Conservation (phyloP, 2,888 invertebrate species). For the Cristatella mucedo region DNA sequence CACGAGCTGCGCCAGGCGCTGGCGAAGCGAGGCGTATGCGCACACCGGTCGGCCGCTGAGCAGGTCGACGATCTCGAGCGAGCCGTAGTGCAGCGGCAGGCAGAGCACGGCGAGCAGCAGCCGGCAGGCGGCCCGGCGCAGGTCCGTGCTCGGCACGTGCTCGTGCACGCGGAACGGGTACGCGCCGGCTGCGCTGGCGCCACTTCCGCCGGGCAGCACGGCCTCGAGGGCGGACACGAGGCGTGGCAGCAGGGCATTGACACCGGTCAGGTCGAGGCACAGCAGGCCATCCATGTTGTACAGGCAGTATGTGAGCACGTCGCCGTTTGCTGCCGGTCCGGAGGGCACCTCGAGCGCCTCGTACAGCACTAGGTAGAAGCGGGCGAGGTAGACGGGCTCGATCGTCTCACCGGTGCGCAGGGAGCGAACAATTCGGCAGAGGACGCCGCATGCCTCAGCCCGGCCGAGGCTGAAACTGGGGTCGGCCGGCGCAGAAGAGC, state of each 20-base stretch:
- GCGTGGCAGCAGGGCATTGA: conserved; percentile 72
- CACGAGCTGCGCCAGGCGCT: conserved; percentile 48
- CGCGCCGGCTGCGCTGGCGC: not conserved
- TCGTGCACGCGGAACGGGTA: conserved; percentile 21
- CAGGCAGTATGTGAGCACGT: conserved; percentile 71
- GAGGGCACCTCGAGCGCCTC: conserved; percentile 58
- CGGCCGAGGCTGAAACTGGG: conserved; percentile 48
- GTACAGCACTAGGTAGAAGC: conserved; percentile 77
- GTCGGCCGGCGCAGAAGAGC: too few species aligned
- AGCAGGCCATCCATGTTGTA: conserved; percentile 52
- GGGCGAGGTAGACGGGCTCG: conserved; percentile 70
- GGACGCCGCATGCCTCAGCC: conserved; percentile 81
- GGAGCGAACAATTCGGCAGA: conserved; percentile 86
- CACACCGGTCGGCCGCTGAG: conserved; percentile 17
- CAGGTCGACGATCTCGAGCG: conserved; percentile 31
- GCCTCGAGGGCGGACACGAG: conserved; percentile 76
- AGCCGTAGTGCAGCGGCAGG: conserved; percentile 75
- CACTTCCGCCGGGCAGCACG: conserved; percentile 67
- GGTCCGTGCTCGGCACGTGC: conserved; percentile 36
- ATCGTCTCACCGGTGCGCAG: conserved; percentile 87
- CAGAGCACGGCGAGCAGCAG: conserved; percentile 74
- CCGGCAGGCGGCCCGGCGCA: conserved; percentile 79
- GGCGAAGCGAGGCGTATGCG: conserved; percentile 30
- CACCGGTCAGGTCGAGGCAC: conserved; percentile 76
- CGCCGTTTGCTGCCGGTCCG: conserved; percentile 23